Evolutionary conservation across 35 echinoderm and acorn worm genomes (phyloP).

Genomic region (Stichopus chloronotus): DNA sequence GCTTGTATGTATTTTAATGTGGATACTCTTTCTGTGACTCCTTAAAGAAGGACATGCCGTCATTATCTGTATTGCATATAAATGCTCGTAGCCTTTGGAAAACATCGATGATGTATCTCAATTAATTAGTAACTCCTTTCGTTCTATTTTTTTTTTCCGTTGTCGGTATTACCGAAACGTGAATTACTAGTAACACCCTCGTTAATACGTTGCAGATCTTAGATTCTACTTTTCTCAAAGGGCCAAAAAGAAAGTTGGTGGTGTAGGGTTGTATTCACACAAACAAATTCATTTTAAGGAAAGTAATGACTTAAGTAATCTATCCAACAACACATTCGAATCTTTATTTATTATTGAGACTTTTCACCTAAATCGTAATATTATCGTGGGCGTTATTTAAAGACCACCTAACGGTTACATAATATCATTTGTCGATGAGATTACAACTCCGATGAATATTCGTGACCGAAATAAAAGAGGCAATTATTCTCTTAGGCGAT

Average conservation of each 20-base stretch:
- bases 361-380: not conserved
- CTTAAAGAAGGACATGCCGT: no score
- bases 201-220: not conserved
- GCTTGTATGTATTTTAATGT: no score
- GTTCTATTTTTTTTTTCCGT: no score
- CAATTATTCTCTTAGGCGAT: not conserved
- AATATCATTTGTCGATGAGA: not conserved
- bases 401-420: not conserved
- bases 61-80: no score
- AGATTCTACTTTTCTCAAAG: not conserved
- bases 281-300: not conserved
- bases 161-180: constrained; percentile 24
- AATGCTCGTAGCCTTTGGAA: no score
- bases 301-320: not conserved
- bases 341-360: constrained; percentile 34
- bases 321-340: not conserved
- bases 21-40: no score
- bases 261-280: not conserved
- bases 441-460: not conserved
- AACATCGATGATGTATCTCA: no score
- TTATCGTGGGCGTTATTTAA: not conserved
- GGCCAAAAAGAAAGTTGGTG: not conserved
- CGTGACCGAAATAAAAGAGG: not conserved
- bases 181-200: not conserved
- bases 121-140: not conserved